These are phyloP conservation scores for Monochamus alternatus DNA, from an alignment of 2,888 invertebrate genomes.

Conservation along the genomic window DNA sequence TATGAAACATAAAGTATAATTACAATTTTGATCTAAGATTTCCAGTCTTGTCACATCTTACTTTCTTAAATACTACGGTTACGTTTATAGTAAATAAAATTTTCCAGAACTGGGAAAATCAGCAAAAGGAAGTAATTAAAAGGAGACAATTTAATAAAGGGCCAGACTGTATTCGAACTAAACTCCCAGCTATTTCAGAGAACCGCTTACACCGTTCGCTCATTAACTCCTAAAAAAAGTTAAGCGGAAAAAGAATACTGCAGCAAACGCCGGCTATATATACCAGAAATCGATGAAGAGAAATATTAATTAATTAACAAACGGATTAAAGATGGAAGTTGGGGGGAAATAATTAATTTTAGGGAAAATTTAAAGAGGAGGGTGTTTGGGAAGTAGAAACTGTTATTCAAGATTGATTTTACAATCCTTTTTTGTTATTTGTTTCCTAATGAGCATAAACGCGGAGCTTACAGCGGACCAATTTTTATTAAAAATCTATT, in stretches of 20 bases:
- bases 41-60: too few relatives aligned
- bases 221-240: slow-evolving; percentile 54
- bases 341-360: slow-evolving; percentile 28
- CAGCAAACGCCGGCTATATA: slow-evolving; percentile 44
- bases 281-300: slow-evolving; percentile 45
- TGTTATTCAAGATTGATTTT: not conserved
- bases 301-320: slow-evolving; percentile 41
- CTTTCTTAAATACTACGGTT: slow-evolving; percentile 5
- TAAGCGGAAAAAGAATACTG: slow-evolving; percentile 49
- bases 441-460: not conserved
- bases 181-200: slow-evolving; percentile 45
- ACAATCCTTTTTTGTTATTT: not conserved
- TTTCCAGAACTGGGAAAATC: slow-evolving; percentile 27
- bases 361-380: slow-evolving; percentile 14
- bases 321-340: slow-evolving; percentile 24
- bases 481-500: too few relatives aligned
- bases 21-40: too few relatives aligned
- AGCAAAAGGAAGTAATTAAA: slow-evolving; percentile 49
- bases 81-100: slow-evolving; percentile 25
- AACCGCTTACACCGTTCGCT: slow-evolving; percentile 53
- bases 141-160: slow-evolving; percentile 57
- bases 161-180: slow-evolving; percentile 48
- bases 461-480: not conserved
- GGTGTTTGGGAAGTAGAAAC: not conserved
- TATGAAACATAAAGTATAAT: too few relatives aligned